phyloP scores from a whole-genome alignment of 2,113 vertebrate genomes.

The Chaetorhynchus papuensis region DNA sequence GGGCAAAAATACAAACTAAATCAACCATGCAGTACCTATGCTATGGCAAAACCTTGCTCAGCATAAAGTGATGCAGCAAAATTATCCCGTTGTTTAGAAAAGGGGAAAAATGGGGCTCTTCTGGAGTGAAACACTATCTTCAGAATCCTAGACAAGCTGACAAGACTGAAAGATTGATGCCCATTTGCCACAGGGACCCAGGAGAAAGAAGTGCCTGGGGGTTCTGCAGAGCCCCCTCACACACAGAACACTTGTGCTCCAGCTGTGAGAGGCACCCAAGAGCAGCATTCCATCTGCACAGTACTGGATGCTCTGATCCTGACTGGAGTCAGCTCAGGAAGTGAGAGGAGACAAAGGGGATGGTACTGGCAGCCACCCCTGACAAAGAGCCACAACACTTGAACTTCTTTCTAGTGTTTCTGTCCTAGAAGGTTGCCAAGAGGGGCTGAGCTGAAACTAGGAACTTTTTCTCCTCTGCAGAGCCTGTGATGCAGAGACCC shows the following conservation, averaged over 20 bases:
- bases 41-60: not conserved
- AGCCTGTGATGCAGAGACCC: fast-evolving
- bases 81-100: not conserved
- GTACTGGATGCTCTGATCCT: not conserved
- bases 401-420: not conserved
- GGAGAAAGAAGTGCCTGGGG: not conserved
- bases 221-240: not conserved
- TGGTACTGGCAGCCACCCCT: not conserved
- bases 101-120: not conserved
- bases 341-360: not conserved
- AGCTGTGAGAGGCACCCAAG: not conserved
- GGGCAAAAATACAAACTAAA: not conserved
- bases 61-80: not conserved
- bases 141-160: not conserved
- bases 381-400: not conserved
- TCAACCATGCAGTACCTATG: not conserved
- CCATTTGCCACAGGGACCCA: not conserved
- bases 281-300: not conserved
- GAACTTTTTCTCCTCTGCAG: not conserved
- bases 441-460: not conserved
- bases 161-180: not conserved
- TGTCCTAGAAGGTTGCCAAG: not conserved
- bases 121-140: not conserved
- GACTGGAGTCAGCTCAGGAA: not conserved
- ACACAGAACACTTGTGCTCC: fast-evolving